Evolutionary conservation across 1,140 invertebrate genomes (phyloP).

Genomic region (Pentalonia nigronervosa): DNA sequence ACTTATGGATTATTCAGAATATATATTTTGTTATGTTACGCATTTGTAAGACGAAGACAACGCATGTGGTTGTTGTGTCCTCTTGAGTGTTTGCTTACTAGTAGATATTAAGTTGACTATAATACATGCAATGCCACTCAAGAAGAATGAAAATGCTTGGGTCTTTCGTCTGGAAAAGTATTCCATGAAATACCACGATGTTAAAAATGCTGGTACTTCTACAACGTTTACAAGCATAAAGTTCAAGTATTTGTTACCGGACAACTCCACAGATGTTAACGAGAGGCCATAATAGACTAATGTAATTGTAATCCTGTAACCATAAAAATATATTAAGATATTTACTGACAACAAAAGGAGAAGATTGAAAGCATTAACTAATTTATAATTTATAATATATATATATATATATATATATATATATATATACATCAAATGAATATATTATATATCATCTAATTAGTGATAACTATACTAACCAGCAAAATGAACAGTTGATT

Average conservation of each 20-base stretch:
- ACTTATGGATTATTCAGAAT: too few relatives aligned
- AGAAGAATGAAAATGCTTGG: slow-evolving; percentile 58
- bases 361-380: background rate
- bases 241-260: slow-evolving; percentile 65
- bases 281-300: slow-evolving; percentile 79
- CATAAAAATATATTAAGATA: slow-evolving; percentile 59
- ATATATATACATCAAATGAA: too few relatives aligned
- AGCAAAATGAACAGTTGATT: slow-evolving; percentile 57
- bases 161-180: slow-evolving; percentile 58
- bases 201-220: slow-evolving; percentile 65
- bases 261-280: slow-evolving; percentile 66
- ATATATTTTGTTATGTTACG: too few relatives aligned
- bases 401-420: too few relatives aligned
- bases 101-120: slow-evolving; percentile 59
- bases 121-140: slow-evolving; percentile 60
- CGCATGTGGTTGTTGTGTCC: too few relatives aligned
- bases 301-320: slow-evolving; percentile 71
- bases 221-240: slow-evolving; percentile 66
- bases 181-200: slow-evolving; percentile 59
- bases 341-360: background rate
- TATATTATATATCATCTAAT: background rate
- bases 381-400: background rate
- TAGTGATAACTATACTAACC: slow-evolving; percentile 27
- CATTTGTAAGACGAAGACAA: too few relatives aligned
- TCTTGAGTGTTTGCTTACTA: slow-evolving; percentile 51